phyloP scores from a whole-genome alignment of 2,113 vertebrate species.

The Irena cyanogastra region DNA sequence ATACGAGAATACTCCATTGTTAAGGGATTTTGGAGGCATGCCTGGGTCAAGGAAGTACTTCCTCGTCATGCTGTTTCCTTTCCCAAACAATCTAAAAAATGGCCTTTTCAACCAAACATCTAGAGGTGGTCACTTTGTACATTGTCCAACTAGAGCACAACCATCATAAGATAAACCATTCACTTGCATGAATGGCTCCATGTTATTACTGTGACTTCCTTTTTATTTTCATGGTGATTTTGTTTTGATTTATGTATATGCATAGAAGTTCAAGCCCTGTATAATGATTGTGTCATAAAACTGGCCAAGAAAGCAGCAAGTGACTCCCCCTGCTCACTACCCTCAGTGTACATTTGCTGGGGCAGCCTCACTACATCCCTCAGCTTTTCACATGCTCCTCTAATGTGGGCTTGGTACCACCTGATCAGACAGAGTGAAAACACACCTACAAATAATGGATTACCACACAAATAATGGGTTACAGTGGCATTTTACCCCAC shows the following conservation, averaged over 20 bases:
- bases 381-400: neutral
- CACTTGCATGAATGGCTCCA: constrained; percentile 54
- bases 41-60: constrained; percentile 73
- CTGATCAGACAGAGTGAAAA: neutral
- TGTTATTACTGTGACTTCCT: constrained; percentile 64
- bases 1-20: constrained; percentile 69
- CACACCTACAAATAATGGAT: neutral
- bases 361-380: neutral
- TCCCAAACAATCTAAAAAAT: constrained; percentile 75
- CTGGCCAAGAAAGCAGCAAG: neutral
- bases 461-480: neutral
- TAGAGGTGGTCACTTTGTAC: constrained; percentile 60
- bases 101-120: constrained; percentile 57
- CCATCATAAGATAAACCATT: constrained; percentile 40
- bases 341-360: neutral
- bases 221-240: constrained; percentile 50
- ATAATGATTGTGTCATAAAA: neutral
- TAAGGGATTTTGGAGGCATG: constrained; percentile 56
- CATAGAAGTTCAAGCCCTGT: neutral
- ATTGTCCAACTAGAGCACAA: constrained; percentile 60
- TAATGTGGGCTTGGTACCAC: neutral
- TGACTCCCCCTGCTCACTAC: neutral
- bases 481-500: neutral
- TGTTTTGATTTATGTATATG: constrained; percentile 60
- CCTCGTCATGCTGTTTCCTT: constrained; percentile 75